Base-by-base conservation (phyloP, 2,888 invertebrate genomes). In the Miltochrista miniata region DNA sequence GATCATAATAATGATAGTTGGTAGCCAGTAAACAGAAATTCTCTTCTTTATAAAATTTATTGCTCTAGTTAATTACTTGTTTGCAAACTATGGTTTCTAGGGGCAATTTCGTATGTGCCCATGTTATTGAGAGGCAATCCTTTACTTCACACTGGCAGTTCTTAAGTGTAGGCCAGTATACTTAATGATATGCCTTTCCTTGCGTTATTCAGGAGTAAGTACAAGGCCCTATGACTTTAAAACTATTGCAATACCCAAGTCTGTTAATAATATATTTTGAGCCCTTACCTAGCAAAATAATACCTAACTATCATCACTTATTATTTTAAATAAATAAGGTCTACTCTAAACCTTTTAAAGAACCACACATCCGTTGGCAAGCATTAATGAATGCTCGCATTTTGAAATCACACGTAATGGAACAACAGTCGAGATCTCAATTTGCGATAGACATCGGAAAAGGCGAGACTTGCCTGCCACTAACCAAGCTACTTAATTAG, bases 401-500 rank as follows among this genome's bases (percentile, higher is more conserved):
- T 59, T 59, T 70, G 68, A 69, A 74, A 73, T 70, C 68, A 69
- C 61, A 64, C 61, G 62, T 74, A 76, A 74, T 72, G 68, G 70
- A 64, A 55, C 57, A 50, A 56, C 63, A 70, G 72, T 69, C 65
- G 77, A 85, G 87, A 87, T 87, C 83, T 81, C 80, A 89, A 87
- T 87, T 86, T 59, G 66, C 76, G 88, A 88, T 88, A 84, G 72
- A 76, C 67, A 77, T 73, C 72, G 67, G 67, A 69, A 70, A 44
- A 59, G 55, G 56, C 78, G 76, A 76, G 79, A 78, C 80, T 75
- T 68, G 73, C 77, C 75, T 75, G 72, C 79, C 73, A 70, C 58
- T 64, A 71, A 73, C 73, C 83, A 83, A 64, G 72, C 78, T 81
- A 80, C 81, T 83, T 87, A 86, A 87, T 87, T 87, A 86, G 82